Evolutionary conservation across 2,888 invertebrate species (phyloP).

Genomic region (Buathra laborator): DNA sequence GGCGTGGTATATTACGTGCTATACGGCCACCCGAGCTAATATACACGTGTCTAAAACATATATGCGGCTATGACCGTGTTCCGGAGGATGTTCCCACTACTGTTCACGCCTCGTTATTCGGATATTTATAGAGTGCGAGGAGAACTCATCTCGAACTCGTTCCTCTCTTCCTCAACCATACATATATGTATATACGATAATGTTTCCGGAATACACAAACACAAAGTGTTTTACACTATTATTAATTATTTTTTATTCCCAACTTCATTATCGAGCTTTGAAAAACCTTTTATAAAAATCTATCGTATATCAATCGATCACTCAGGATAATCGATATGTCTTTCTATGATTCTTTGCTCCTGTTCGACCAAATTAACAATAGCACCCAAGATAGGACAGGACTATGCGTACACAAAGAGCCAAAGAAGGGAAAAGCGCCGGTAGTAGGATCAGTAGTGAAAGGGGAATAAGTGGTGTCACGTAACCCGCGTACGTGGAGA

Average conservation of each 20-base stretch:
- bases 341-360: background rate
- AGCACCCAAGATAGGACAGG: background rate
- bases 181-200: background rate
- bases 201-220: background rate
- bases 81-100: constrained; percentile 59
- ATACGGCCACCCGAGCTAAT: constrained; percentile 19
- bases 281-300: background rate
- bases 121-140: constrained; percentile 57
- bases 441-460: constrained; percentile 40
- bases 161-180: constrained; percentile 15
- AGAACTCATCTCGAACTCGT: constrained; percentile 12
- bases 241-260: background rate
- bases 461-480: constrained; percentile 67
- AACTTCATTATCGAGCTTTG: background rate
- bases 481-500: constrained; percentile 60
- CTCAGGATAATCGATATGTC: background rate
- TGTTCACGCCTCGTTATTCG: constrained; percentile 63
- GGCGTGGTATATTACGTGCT: constrained; percentile 44
- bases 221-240: background rate
- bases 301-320: constrained; percentile 5
- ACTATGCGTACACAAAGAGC: constrained; percentile 44
- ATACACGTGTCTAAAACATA: constrained; percentile 36
- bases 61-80: constrained; percentile 48
- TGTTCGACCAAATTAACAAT: background rate
- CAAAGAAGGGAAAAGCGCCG: constrained; percentile 43